These are phyloP conservation scores for Rostratula benghalensis DNA, from an alignment of 2,113 vertebrate genomes.

Conservation along the genomic window DNA sequence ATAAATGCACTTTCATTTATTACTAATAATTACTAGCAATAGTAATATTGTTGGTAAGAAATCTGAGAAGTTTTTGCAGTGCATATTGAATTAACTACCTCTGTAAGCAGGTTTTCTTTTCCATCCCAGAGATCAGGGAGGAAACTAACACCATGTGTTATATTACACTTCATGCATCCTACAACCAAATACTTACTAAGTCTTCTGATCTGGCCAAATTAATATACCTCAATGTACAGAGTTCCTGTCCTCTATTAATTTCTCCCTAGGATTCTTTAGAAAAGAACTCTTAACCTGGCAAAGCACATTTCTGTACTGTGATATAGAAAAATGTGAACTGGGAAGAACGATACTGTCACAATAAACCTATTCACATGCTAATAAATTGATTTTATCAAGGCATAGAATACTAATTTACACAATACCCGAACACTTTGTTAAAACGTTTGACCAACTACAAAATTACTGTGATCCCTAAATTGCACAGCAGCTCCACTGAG, in stretches of 20 bases:
- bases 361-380: background rate
- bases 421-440: background rate
- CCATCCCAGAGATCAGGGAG: background rate
- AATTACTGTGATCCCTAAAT: background rate
- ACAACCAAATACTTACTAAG: background rate
- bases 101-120: background rate
- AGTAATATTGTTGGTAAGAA: background rate
- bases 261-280: background rate
- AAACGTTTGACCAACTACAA: conserved; percentile 10
- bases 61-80: background rate
- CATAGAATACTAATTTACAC: background rate
- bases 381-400: background rate
- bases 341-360: background rate
- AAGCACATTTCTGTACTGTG: background rate
- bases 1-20: background rate
- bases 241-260: conserved; percentile 1
- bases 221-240: background rate
- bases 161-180: background rate
- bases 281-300: background rate
- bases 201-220: background rate
- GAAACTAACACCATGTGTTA: background rate
- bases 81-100: background rate
- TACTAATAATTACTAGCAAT: background rate
- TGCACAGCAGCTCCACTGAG: background rate
- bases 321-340: background rate